Conservation (phyloP, 2,888 invertebrate species). For the Actias luna region DNA sequence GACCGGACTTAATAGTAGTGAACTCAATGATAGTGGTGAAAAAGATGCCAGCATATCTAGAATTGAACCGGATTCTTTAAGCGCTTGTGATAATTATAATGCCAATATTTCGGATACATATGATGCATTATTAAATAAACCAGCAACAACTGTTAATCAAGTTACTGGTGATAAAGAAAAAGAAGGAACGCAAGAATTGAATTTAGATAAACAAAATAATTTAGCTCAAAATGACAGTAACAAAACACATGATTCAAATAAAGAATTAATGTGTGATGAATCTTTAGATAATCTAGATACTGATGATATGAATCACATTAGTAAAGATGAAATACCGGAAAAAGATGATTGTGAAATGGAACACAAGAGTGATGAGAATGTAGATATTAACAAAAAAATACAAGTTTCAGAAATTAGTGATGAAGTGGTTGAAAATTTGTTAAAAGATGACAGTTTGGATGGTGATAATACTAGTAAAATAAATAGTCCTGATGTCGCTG, state of each 20-base stretch:
- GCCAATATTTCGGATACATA: not conserved
- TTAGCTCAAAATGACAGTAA: not conserved
- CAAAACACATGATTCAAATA: not conserved
- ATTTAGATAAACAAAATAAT: not conserved
- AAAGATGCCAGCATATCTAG: constrained; percentile 28
- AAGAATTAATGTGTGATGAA: constrained; percentile 8
- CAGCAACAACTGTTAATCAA: not conserved
- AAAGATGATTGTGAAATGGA: constrained; percentile 19
- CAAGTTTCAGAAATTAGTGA: constrained; percentile 62
- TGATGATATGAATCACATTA: constrained; percentile 13
- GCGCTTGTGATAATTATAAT: not conserved
- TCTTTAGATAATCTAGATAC: constrained; percentile 13
- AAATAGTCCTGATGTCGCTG: constrained; percentile 31
- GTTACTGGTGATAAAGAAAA: constrained; percentile 10
- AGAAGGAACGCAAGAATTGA: not conserved
- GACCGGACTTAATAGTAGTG: constrained; percentile 65
- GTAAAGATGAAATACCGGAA: not conserved
- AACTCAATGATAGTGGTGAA: constrained; percentile 74
- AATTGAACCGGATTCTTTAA: not conserved
- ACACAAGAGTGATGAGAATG: constrained; percentile 19
- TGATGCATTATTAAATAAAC: not conserved
- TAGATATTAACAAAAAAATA: constrained; percentile 27
- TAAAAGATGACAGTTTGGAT: constrained; percentile 53
- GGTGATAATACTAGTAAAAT: constrained; percentile 26
- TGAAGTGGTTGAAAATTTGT: constrained; percentile 60